Evolutionary conservation across 1,140 invertebrate species (phyloP).

Genomic region (Dendrolimus punctatus): DNA sequence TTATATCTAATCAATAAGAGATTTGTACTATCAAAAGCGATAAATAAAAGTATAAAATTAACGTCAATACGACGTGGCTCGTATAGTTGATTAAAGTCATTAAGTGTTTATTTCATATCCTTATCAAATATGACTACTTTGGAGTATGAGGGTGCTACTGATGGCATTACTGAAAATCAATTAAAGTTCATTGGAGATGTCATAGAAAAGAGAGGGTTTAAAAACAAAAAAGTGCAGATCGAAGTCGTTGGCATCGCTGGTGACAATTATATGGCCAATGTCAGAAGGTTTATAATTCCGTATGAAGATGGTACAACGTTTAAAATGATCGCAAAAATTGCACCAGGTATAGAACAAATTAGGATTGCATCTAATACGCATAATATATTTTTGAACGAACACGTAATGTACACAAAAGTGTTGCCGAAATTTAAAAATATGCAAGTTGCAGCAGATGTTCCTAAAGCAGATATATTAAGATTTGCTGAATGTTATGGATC

Average conservation of each 20-base stretch:
- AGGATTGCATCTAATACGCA: neutral
- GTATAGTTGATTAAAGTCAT: too few species aligned
- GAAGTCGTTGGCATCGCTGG: slow-evolving; percentile 24
- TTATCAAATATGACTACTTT: too few species aligned
- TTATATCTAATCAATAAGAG: too few species aligned
- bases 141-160: slow-evolving; percentile 14
- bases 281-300: slow-evolving; percentile 18
- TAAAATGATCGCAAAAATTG: slow-evolving; percentile 13
- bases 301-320: slow-evolving; percentile 9
- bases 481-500: slow-evolving; percentile 53
- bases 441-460: slow-evolving; percentile 32
- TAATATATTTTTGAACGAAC: slow-evolving; percentile 28
- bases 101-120: too few species aligned
- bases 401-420: slow-evolving; percentile 37
- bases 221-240: slow-evolving; percentile 17
- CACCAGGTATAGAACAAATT: neutral
- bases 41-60: too few species aligned
- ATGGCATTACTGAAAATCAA: slow-evolving; percentile 19
- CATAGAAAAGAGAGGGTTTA: slow-evolving; percentile 19
- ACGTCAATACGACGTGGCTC: too few species aligned
- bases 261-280: slow-evolving; percentile 27
- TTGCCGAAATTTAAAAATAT: slow-evolving; percentile 42
- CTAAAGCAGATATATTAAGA: slow-evolving; percentile 28
- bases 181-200: slow-evolving; percentile 18
- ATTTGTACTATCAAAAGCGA: too few species aligned